These are phyloP conservation scores for Macrobrachium nipponense DNA, from an alignment of 1,140 invertebrate species.

Conservation along the genomic window DNA sequence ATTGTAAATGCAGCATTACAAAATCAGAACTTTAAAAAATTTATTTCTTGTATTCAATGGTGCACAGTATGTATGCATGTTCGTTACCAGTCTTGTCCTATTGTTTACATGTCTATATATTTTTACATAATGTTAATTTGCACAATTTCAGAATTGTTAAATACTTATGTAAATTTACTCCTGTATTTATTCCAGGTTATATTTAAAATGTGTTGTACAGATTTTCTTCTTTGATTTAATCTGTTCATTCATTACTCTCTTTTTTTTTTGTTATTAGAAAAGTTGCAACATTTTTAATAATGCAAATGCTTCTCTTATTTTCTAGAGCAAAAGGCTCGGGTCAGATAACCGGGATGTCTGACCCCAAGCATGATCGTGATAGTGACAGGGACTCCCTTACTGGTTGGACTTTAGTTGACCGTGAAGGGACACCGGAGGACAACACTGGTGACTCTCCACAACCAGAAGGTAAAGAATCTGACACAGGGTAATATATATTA, in stretches of 20 bases:
- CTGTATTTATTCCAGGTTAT: too few relatives aligned
- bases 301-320: not conserved
- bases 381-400: constrained; percentile 56
- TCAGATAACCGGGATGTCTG: constrained; percentile 39
- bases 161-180: too few relatives aligned
- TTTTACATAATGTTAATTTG: too few relatives aligned
- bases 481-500: not conserved
- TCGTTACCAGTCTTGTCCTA: too few relatives aligned
- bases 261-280: not conserved
- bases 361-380: constrained; percentile 52
- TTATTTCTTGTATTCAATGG: too few relatives aligned
- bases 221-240: not conserved
- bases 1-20: too few relatives aligned
- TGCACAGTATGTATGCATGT: too few relatives aligned
- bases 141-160: too few relatives aligned
- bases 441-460: not conserved
- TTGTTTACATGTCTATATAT: too few relatives aligned
- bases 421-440: constrained; percentile 46
- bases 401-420: constrained; percentile 49
- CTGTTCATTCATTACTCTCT: not conserved
- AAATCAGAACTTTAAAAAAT: too few relatives aligned
- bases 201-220: too few relatives aligned
- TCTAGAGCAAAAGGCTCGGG: constrained; percentile 37
- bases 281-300: not conserved
- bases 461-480: constrained; percentile 19